These are phyloP conservation scores for Montifringilla adamsi DNA, from an alignment of 2,113 vertebrate genomes.

Conservation along the genomic window DNA sequence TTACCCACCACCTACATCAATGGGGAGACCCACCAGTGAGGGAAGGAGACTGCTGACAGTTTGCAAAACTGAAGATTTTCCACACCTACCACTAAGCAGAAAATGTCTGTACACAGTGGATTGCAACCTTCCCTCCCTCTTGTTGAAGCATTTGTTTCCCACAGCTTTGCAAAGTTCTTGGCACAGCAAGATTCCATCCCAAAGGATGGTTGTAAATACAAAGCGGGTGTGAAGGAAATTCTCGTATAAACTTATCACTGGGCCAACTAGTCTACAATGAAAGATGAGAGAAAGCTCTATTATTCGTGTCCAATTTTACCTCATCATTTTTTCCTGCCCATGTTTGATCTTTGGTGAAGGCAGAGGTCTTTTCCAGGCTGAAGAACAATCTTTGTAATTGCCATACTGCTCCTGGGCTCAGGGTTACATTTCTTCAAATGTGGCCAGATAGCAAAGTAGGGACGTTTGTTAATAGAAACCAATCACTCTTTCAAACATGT, in stretches of 20 bases:
- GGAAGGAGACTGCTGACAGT: background rate
- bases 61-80: background rate
- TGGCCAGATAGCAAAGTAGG: background rate
- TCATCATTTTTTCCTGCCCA: background rate
- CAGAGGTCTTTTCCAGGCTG: background rate
- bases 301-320: background rate
- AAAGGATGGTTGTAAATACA: background rate
- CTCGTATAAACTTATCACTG: background rate
- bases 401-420: background rate
- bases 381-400: background rate
- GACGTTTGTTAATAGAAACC: background rate
- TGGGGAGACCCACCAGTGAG: background rate
- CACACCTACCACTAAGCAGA: background rate
- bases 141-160: background rate
- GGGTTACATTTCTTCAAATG: background rate
- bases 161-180: background rate
- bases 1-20: rapidly evolving
- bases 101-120: background rate
- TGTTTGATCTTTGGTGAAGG: background rate
- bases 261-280: background rate
- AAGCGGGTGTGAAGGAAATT: background rate
- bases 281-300: background rate
- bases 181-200: background rate
- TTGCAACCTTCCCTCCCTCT: background rate
- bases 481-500: background rate